Evolutionary conservation across 2,113 vertebrate species (phyloP), one percentile per base, ranked within the genome.

Genomic region (rabbit (Oryctolagus cuniculus)): DNA sequence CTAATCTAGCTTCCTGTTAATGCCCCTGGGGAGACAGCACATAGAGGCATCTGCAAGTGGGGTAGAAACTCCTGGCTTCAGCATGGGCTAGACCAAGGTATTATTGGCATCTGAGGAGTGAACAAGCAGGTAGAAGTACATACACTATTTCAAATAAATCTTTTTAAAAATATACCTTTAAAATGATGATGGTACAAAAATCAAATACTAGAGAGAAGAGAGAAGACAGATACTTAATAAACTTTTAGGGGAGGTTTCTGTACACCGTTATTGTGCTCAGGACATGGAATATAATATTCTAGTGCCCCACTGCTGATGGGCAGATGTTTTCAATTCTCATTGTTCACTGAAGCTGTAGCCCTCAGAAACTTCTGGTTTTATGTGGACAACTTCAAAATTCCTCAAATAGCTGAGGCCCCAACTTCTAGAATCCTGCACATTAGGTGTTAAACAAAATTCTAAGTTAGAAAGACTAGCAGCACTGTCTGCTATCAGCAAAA

Each of bases 281-380:
- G 25, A 19, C 53, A 27, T 10, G 49, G 27, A 29, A 27, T 19
- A 7, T 16, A 77, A 61, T 16, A 8, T 74, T 80, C 29, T 29
- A n/a, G 12, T 25, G 17, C 73, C 5, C 11, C 53, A 27, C 53
- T 73, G 21, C n/a, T 27, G 4, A 55, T 75, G 24, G 31, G 29
- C 34, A 12, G 10, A 2, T n/a, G 34, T 74, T 75, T 34, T 66
- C 31, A 81, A 49, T 88, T 66, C 27, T 85, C 24, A 9, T n/a
- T 73, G 2, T 55, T 29, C 25, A 58, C 19, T 67, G 24, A 75
- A 86, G 16, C 61, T 64, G 24, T 25, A 53, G 21, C 51, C 36
- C 70, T 89, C 78, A 91, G 64, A 86, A 83, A 31, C 78, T 87
- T 5, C 49, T 86, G 29, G 27, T 34, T 61, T 93, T 66, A 82